Conservation (phyloP, 2,888 invertebrate species). For the Ctenicera cuprea region DNA sequence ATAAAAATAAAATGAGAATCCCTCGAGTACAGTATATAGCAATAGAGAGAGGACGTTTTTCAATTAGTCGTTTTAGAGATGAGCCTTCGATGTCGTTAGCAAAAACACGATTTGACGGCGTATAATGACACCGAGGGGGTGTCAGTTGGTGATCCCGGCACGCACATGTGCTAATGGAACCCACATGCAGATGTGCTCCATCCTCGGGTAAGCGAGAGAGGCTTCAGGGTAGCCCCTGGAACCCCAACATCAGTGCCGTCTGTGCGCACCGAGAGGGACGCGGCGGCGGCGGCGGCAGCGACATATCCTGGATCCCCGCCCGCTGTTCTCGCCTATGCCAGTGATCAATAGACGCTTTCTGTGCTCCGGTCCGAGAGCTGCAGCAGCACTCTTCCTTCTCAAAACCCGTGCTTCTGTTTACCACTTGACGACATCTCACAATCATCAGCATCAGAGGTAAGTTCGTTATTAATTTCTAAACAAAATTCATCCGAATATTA, state of each 20-base stretch:
- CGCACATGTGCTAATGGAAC: slow-evolving; percentile 57
- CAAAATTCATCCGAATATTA: background rate
- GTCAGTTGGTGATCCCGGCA: slow-evolving; percentile 30
- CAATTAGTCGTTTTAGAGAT: slow-evolving; percentile 30
- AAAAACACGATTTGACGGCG: slow-evolving; percentile 33
- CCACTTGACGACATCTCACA: slow-evolving; percentile 43
- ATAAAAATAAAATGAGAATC: slow-evolving; percentile 4
- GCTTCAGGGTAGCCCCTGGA: slow-evolving; percentile 51
- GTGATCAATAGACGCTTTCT: slow-evolving; percentile 65
- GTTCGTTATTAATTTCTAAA: background rate
- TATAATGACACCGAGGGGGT: slow-evolving; percentile 27
- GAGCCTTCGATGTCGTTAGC: slow-evolving; percentile 34
- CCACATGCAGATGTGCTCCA: slow-evolving; percentile 57
- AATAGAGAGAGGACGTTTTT: slow-evolving; percentile 22
- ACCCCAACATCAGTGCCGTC: slow-evolving; percentile 55
- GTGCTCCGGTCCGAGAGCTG: slow-evolving; percentile 61
- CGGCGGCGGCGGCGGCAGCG: slow-evolving; percentile 61
- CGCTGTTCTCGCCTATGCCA: slow-evolving; percentile 64
- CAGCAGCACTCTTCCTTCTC: slow-evolving; percentile 46
- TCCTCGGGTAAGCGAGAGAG: slow-evolving; percentile 41
- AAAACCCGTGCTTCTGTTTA: slow-evolving; percentile 54
- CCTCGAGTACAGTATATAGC: slow-evolving; percentile 1
- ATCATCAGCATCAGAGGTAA: slow-evolving; percentile 32
- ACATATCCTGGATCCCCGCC: slow-evolving; percentile 64
- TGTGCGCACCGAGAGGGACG: slow-evolving; percentile 61